A percentile compares a stretch with the other conserved stretches of the same genome.
phyloP scores from a whole-genome alignment of 2,113 vertebrate species.

The Corynorhinus townsendii region DNA sequence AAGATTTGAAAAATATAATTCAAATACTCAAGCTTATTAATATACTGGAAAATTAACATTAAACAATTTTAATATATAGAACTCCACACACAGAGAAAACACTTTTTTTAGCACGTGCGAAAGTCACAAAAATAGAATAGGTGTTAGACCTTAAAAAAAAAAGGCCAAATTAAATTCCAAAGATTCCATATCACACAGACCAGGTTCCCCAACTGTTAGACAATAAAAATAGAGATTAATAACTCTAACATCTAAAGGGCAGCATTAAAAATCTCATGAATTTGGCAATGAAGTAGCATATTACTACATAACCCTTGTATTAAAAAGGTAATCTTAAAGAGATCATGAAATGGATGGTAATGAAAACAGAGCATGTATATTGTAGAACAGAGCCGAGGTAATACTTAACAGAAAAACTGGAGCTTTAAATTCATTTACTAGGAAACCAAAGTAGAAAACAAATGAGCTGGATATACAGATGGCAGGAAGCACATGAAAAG shows the following conservation, averaged over 20 bases:
- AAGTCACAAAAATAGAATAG: background rate
- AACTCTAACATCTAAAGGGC: background rate
- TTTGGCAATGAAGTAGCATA: constrained; percentile 26
- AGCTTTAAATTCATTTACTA: background rate
- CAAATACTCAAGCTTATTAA: constrained; percentile 3
- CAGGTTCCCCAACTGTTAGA: background rate
- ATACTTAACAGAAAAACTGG: background rate
- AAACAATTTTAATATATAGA: constrained; percentile 1
- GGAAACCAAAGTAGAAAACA: constrained; percentile 30
- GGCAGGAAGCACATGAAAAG: constrained; percentile 4
- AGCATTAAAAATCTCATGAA: constrained; percentile 14
- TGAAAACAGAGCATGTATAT: background rate
- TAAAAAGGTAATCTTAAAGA: background rate
- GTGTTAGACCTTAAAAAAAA: background rate
- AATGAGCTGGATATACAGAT: background rate
- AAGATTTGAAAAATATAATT: background rate
- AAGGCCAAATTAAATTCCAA: constrained; percentile 29
- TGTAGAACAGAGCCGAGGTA: background rate
- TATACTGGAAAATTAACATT: background rate
- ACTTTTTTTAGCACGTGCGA: background rate
- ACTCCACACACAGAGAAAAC: background rate
- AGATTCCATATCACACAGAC: background rate
- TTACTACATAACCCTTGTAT: background rate
- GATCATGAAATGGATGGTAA: background rate
- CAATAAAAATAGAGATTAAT: constrained; percentile 41